Evolutionary conservation across 2,797 vertebrate genomes (phyloP).

Genomic region (Cyprinella venusta): DNA sequence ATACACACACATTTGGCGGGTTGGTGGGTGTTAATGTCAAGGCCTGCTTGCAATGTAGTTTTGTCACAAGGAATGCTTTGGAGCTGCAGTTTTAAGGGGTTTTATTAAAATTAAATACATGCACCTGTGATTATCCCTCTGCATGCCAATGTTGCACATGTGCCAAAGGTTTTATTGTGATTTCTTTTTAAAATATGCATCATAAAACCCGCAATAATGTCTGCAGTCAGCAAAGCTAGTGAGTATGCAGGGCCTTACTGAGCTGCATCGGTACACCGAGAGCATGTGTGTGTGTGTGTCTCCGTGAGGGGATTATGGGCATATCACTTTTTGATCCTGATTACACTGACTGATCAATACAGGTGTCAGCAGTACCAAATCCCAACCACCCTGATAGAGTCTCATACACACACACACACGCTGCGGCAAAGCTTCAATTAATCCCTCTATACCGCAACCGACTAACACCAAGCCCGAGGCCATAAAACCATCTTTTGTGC

Average conservation of each 20-base stretch:
- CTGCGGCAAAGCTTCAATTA: conserved; percentile 41
- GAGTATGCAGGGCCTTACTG: not conserved
- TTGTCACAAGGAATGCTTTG: not conserved
- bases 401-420: not conserved
- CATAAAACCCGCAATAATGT: not conserved
- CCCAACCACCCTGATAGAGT: conserved; percentile 37
- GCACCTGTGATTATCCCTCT: not conserved
- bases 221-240: not conserved
- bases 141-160: not conserved
- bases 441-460: conserved; percentile 39
- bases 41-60: not conserved
- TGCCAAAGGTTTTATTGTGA: not conserved
- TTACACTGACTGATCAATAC: conserved; percentile 55
- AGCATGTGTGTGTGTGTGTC: conserved; percentile 5
- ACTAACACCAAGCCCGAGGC: conserved; percentile 35
- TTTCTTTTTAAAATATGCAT: not conserved
- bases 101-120: not conserved
- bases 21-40: too few relatives aligned
- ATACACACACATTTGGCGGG: too few relatives aligned
- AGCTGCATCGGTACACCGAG: not conserved
- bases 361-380: conserved; percentile 50
- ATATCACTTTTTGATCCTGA: conserved; percentile 50
- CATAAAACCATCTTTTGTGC: conserved; percentile 22
- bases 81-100: not conserved
- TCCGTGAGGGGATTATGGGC: conserved; percentile 41